A percentile compares a stretch with the other conserved stretches of the same genome.
These are phyloP conservation scores for Perithous albicinctus DNA, from an alignment of 2,888 invertebrate genomes.

Conservation along the genomic window DNA sequence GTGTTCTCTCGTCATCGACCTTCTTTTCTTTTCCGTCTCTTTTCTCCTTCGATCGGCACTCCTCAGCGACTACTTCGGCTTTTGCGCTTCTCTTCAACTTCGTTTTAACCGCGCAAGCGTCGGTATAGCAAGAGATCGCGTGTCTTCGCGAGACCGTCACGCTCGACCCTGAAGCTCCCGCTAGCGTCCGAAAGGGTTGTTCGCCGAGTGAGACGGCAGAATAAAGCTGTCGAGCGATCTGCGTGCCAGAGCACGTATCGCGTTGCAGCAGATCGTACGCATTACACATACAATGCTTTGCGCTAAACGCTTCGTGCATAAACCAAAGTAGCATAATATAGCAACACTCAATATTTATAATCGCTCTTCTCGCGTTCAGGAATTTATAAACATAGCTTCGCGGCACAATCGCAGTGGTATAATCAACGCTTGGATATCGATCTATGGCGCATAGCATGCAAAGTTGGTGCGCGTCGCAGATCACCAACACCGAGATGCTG, in stretches of 20 bases:
- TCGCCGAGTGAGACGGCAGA: constrained; percentile 2
- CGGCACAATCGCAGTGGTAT: constrained; percentile 21
- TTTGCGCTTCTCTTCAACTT: constrained; percentile 26
- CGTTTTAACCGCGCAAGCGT: background rate
- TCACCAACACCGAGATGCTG: background rate
- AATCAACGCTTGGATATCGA: constrained; percentile 12
- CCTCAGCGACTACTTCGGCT: background rate
- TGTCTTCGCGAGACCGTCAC: constrained; percentile 52
- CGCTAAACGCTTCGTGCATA: constrained; percentile 8
- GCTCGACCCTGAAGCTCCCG: constrained; percentile 53
- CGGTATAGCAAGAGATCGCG: constrained; percentile 17
- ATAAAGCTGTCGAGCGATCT: constrained; percentile 26
- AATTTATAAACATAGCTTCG: constrained; percentile 40
- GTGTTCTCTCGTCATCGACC: constrained; percentile 22
- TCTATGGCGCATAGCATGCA: constrained; percentile 23
- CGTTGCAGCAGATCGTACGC: constrained; percentile 2
- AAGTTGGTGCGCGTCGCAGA: constrained; percentile 7
- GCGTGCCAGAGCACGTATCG: constrained; percentile 31
- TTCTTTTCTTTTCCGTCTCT: constrained; percentile 1
- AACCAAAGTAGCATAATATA: background rate
- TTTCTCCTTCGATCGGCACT: constrained; percentile 1
- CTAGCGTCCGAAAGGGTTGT: constrained; percentile 54
- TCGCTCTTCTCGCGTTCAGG: constrained; percentile 7
- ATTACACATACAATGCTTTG: constrained; percentile 21
- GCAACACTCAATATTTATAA: constrained; percentile 47